Evolutionary conservation across 1,140 invertebrate species (phyloP).

Genomic region (Colletes latitarsis): DNA sequence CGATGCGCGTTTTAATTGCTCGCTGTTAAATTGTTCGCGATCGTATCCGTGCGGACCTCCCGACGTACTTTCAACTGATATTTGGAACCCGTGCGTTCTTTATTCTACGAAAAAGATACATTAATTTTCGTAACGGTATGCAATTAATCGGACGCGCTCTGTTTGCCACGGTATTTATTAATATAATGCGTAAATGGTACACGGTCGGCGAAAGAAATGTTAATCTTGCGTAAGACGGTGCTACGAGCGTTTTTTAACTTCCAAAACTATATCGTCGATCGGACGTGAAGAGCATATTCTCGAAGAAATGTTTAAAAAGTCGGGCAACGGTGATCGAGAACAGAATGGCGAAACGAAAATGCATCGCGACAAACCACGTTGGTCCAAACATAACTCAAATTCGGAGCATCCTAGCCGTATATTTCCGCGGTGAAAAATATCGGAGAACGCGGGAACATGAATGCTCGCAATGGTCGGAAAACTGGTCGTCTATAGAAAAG

Average conservation of each 20-base stretch:
- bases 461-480: too few relatives aligned
- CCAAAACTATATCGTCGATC: background rate
- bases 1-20: slow-evolving; percentile 27
- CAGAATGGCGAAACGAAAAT: too few relatives aligned
- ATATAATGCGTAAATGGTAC: background rate
- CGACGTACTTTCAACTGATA: background rate
- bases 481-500: too few relatives aligned
- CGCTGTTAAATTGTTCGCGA: slow-evolving; percentile 25
- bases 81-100: background rate
- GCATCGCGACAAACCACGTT: too few relatives aligned
- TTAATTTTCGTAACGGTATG: slow-evolving; percentile 7
- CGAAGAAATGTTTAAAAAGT: too few relatives aligned
- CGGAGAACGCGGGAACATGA: too few relatives aligned
- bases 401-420: too few relatives aligned
- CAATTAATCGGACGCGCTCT: slow-evolving; percentile 19
- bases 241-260: background rate
- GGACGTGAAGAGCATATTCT: too few relatives aligned
- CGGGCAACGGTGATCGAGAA: too few relatives aligned
- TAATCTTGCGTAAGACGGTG: background rate
- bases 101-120: background rate
- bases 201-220: background rate
- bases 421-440: too few relatives aligned
- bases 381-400: too few relatives aligned
- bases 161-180: slow-evolving; percentile 19
- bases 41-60: slow-evolving; percentile 1